Conservation (phyloP, 2,888 invertebrate species). For the Exocentrus adspersus region DNA sequence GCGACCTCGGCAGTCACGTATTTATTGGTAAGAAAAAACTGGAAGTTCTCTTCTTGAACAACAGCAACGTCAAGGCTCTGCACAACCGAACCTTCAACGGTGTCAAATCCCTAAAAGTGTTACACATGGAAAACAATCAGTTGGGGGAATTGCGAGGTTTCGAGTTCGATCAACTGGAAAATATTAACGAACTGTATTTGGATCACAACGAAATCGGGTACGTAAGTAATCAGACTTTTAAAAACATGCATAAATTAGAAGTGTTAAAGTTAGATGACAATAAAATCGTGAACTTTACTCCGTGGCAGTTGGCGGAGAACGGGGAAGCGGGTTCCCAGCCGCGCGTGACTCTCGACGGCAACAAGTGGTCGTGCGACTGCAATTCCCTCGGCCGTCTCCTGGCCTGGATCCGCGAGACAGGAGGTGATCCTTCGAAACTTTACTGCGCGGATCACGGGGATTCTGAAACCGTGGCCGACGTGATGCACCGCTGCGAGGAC, state of each 20-base stretch:
- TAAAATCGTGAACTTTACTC: constrained; percentile 79
- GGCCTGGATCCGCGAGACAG: constrained; percentile 76
- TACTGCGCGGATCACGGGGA: constrained; percentile 69
- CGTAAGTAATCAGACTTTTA: constrained; percentile 81
- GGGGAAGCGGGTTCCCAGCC: constrained; percentile 69
- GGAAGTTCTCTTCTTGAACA: constrained; percentile 80
- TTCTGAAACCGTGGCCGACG: constrained; percentile 65
- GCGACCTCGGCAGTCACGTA: constrained; percentile 83
- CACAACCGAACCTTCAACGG: constrained; percentile 87
- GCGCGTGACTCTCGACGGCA: constrained; percentile 78
- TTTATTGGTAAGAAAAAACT: constrained; percentile 88
- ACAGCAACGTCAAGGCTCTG: constrained; percentile 79
- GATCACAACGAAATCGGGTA: constrained; percentile 78
- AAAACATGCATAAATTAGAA: constrained; percentile 76
- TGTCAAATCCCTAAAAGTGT: constrained; percentile 75
- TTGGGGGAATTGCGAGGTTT: constrained; percentile 77
- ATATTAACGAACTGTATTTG: constrained; percentile 79
- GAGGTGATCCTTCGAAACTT: constrained; percentile 76
- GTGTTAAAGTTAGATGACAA: constrained; percentile 81
- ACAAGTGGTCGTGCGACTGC: constrained; percentile 88
- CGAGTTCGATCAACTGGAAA: constrained; percentile 81
- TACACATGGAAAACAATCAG: constrained; percentile 82
- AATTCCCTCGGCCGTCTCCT: constrained; percentile 75
- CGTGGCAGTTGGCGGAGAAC: constrained; percentile 69
- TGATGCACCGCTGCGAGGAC: constrained; percentile 71